A percentile compares a stretch with the other conserved stretches of the same genome.
phyloP scores from a whole-genome alignment of 2,113 vertebrate genomes.

The Cephalopholis sonnerati region DNA sequence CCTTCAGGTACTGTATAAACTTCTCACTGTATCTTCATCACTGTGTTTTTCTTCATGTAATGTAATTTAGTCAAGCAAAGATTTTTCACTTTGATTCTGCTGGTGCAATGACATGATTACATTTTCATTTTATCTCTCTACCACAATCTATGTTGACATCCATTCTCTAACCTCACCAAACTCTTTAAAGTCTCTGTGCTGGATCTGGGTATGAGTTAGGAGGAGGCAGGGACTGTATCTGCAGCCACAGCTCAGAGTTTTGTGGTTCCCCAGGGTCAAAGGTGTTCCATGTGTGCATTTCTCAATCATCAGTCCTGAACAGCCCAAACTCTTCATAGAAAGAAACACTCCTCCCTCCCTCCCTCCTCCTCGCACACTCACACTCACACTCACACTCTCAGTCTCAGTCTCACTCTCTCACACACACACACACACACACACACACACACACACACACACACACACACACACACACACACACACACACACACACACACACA shows the following conservation, averaged over 20 bases:
- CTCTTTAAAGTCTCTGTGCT: slow-evolving; percentile 1
- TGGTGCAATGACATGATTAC: neutral
- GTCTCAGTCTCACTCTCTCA: slow-evolving; percentile 29
- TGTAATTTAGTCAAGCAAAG: neutral
- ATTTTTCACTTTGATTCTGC: neutral
- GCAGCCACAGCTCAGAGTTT: slow-evolving; percentile 46
- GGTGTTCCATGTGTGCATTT: slow-evolving; percentile 74
- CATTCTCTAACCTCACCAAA: neutral
- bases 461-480: slow-evolving; percentile 26
- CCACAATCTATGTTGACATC: slow-evolving; percentile 12
- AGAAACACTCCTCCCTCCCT: slow-evolving; percentile 46
- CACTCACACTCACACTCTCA: slow-evolving; percentile 18
- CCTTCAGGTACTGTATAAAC: neutral
- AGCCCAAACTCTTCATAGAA: slow-evolving; percentile 63
- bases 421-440: slow-evolving; percentile 31
- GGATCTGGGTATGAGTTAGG: slow-evolving; percentile 23
- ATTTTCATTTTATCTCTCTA: neutral
- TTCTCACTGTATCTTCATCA: neutral
- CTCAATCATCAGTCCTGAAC: slow-evolving; percentile 68
- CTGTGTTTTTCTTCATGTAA: neutral
- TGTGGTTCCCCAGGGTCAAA: slow-evolving; percentile 63
- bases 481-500: slow-evolving; percentile 28
- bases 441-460: slow-evolving; percentile 30
- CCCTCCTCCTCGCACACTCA: slow-evolving; percentile 18
- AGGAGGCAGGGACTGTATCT: slow-evolving; percentile 18